Conservation (phyloP, 1,140 invertebrate species). For the Tetramorium parvispinum region DNA sequence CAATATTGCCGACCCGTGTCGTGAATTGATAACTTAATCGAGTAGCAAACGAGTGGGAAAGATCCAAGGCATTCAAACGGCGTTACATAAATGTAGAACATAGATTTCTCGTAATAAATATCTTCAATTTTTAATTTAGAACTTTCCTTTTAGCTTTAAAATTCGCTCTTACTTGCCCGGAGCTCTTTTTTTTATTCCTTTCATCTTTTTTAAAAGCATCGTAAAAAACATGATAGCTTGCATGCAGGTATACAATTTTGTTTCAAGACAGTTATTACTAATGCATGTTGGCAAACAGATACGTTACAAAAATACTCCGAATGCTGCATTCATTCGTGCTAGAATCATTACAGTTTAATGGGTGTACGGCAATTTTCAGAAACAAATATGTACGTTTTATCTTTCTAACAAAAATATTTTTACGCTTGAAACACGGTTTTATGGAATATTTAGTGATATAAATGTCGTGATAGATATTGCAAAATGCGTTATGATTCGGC, state of each 20-base stretch:
- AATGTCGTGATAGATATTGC: neutral
- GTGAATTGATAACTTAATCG: slow-evolving; percentile 12
- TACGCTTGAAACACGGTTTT: neutral
- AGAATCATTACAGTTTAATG: neutral
- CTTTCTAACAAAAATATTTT: neutral
- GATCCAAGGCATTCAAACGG: neutral
- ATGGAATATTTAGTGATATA: neutral
- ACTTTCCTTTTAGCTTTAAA: neutral
- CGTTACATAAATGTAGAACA: neutral
- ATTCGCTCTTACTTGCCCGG: neutral
- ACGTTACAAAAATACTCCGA: slow-evolving; percentile 56
- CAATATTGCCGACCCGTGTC: neutral
- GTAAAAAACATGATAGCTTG: neutral
- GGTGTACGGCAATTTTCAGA: neutral
- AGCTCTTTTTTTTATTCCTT: neutral
- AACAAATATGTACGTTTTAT: neutral
- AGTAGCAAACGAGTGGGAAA: neutral
- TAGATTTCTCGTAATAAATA: neutral
- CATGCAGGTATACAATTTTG: neutral
- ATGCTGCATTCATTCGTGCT: neutral
- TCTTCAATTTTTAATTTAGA: neutral
- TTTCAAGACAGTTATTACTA: slow-evolving; percentile 20
- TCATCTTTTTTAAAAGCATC: neutral
- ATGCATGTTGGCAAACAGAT: slow-evolving; percentile 31
- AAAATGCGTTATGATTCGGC: neutral